Base-by-base conservation (phyloP, 2,888 invertebrate species). In the Sesamia inferens region DNA sequence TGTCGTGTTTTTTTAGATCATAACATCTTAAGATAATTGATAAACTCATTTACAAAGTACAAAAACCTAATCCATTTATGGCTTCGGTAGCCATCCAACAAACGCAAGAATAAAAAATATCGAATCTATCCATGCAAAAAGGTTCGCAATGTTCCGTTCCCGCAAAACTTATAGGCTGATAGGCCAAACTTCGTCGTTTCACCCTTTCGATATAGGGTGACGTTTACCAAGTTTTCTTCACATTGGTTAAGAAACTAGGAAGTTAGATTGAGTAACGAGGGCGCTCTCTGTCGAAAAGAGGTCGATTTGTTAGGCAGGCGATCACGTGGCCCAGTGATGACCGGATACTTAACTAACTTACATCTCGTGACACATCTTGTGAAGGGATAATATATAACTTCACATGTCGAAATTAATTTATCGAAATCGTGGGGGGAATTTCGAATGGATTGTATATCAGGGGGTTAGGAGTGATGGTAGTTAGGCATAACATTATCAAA, bases 261-360 rank as follows among this genome's bases (percentile, higher is more conserved):
- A 88, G 88, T 90, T 85, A 85, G 87, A 88, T 89, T 90, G 88
- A 90, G 90, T 89, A 91, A 91, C 89, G 88, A 81, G 80, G 86
- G 85, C 84, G 85, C 83, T 84, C 78, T 79, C 86, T 81, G 68
- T 68, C 76, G 85, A 84, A 82, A 86, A 87, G 84, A 86, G 88
- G 87, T 84, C 91, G 89, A 92, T 93, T 92, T 92, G 92, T 92
- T 89, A 88, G 88, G 80, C 83, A 74, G 88, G 84, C 89, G 91
- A 90, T 90, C 91, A 87, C 86, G 84, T 83, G 87, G 84, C 85
- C 83, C 81, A 83, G 85, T 89, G 89, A 90, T 90, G 89, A 88
- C 78, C 87, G 89, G 87, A 88, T 90, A 90, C 90, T 91, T 89
- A 88, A 89, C 88, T 88, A 88, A 89, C 85, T 89, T 85, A 85